Conservation (phyloP, 1,140 invertebrate species). For the Eupristina koningsbergeri region DNA sequence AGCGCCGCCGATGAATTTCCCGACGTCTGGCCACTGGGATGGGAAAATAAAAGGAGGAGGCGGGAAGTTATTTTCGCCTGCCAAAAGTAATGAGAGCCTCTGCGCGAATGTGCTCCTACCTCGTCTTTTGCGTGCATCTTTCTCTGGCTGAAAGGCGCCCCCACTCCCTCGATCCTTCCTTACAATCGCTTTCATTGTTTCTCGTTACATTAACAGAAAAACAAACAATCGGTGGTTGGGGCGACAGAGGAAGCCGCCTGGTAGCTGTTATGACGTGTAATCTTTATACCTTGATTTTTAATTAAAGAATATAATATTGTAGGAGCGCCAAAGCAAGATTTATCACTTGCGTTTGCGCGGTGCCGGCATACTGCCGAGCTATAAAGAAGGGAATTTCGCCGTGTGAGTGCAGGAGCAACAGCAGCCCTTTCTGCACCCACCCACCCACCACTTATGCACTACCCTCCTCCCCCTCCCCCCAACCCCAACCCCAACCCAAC, state of each 20-base stretch:
- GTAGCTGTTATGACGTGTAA: slow-evolving; percentile 57
- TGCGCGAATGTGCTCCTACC: slow-evolving; percentile 18
- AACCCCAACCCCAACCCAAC: no score
- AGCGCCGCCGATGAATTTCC: not conserved
- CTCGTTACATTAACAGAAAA: slow-evolving; percentile 56
- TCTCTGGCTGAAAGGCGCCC: not conserved
- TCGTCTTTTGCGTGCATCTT: not conserved
- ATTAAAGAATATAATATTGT: slow-evolving; percentile 67
- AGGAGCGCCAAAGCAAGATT: slow-evolving; percentile 61
- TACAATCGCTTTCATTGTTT: slow-evolving; percentile 62
- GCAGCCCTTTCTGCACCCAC: not conserved
- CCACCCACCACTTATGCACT: slow-evolving; percentile 17
- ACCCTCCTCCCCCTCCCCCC: not conserved
- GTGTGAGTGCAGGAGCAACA: not conserved
- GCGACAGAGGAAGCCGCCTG: slow-evolving; percentile 42
- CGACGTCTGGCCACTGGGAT: not conserved
- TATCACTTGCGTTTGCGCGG: slow-evolving; percentile 58
- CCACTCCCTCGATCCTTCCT: slow-evolving; percentile 3
- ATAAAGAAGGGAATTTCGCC: slow-evolving; percentile 44
- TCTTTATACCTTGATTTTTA: slow-evolving; percentile 65
- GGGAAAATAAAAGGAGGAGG: not conserved
- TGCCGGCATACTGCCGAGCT: slow-evolving; percentile 35
- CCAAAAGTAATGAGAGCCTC: slow-evolving; percentile 34
- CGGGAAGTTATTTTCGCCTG: not conserved
- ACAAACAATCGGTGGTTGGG: slow-evolving; percentile 51